Conservation (phyloP, 30 jellyfish, hydroid and myxozoan species). For the Hydractinia symbiolongicarpus region DNA sequence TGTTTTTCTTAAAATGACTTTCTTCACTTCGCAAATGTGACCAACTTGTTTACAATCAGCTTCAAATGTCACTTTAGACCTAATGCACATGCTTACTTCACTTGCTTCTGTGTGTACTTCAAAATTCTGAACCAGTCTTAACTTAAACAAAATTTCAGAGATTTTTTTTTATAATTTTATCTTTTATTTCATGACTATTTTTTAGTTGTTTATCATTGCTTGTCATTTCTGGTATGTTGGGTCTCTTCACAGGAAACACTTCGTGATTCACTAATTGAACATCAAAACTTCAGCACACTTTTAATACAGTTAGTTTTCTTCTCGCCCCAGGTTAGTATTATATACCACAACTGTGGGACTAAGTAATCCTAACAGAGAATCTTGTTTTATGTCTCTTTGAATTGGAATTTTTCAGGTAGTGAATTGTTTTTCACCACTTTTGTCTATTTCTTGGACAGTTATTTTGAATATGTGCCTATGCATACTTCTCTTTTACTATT, state of each 20-base stretch:
- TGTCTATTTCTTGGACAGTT: background rate
- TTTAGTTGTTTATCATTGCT: slow-evolving; percentile 85
- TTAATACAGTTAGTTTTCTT: slow-evolving; percentile 63
- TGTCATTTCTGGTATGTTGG: slow-evolving; percentile 90
- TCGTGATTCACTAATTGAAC: slow-evolving; percentile 51
- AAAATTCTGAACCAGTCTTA: too few species aligned
- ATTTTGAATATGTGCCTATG: background rate
- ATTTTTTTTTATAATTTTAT: too few species aligned
- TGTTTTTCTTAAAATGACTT: too few species aligned
- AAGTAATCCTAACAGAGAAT: background rate
- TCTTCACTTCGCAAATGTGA: too few species aligned
- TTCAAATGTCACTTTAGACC: too few species aligned
- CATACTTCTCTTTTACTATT: background rate
- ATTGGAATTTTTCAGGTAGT: too few species aligned
- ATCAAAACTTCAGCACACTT: slow-evolving; percentile 43
- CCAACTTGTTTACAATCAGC: too few species aligned
- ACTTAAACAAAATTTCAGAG: too few species aligned
- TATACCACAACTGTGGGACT: background rate
- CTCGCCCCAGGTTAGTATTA: slow-evolving; percentile 70
- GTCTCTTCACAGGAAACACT: slow-evolving; percentile 54
- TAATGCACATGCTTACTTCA: too few species aligned
- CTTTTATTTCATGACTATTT: too few species aligned
- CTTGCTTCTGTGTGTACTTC: too few species aligned
- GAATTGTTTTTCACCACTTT: too few species aligned
- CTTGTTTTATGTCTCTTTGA: background rate